Conservation (phyloP, 1,140 invertebrate genomes). For the Eufriesea mexicana region DNA sequence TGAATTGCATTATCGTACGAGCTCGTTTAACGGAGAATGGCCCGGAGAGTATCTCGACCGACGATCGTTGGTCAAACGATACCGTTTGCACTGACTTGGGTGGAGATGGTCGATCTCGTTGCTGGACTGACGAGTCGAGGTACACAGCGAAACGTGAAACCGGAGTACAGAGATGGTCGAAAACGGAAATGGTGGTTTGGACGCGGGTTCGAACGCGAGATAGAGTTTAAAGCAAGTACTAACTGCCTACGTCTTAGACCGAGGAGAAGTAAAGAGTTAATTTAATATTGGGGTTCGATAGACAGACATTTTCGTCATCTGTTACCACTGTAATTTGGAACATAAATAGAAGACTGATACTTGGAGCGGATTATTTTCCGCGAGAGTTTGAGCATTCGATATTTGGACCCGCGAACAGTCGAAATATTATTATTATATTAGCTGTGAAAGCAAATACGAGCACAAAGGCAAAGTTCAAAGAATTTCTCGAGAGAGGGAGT, state of each 20-base stretch:
- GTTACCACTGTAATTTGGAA: too few species aligned
- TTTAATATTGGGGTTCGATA: background rate
- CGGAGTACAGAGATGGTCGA: background rate
- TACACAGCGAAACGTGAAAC: background rate
- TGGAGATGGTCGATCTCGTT: background rate
- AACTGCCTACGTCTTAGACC: too few species aligned
- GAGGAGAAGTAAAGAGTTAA: background rate
- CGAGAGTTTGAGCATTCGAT: too few species aligned
- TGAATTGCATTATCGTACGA: conserved; percentile 20
- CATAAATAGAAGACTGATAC: too few species aligned
- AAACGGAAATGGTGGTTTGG: background rate
- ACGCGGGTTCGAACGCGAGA: background rate
- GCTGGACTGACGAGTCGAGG: background rate
- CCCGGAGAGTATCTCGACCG: conserved; percentile 4
- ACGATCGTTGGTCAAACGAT: conserved; percentile 18
- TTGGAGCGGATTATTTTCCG: too few species aligned
- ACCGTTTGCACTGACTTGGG: background rate
- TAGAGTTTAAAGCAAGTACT: too few species aligned
- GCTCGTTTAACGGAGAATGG: background rate
- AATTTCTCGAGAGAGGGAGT: too few species aligned
- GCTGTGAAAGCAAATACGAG: too few species aligned
- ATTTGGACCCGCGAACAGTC: too few species aligned
- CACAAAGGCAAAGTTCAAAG: too few species aligned
- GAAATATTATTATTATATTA: too few species aligned
- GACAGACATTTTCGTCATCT: background rate